Evolutionary conservation across 2,113 vertebrate species (phyloP).

Genomic region (Hippotragus niger): DNA sequence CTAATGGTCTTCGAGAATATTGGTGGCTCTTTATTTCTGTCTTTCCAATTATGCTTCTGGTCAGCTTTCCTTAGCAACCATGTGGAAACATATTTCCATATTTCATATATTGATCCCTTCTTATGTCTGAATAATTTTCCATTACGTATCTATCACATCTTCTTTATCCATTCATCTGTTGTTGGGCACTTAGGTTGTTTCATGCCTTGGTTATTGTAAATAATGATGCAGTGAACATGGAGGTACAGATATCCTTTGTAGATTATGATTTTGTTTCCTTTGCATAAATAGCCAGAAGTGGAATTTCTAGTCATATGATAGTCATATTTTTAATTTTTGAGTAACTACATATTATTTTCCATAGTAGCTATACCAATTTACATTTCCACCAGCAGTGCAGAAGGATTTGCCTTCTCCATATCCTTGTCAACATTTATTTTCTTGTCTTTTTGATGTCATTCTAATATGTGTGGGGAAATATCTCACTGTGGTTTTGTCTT

Average conservation of each 20-base stretch:
- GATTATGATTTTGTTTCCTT: neutral
- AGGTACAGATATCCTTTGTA: neutral
- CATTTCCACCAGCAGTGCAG: neutral
- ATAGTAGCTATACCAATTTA: neutral
- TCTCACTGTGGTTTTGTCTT: neutral
- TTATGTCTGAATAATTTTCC: neutral
- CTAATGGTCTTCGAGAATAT: neutral
- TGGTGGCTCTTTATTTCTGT: neutral
- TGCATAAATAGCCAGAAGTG: neutral
- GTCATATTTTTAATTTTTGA: neutral
- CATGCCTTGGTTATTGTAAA: neutral
- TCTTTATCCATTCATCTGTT: neutral
- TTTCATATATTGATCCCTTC: neutral
- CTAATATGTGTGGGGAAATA: neutral
- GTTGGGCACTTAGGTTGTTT: neutral
- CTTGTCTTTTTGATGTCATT: neutral
- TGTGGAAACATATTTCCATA: neutral
- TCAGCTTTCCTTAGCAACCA: neutral
- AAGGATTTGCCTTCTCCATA: neutral
- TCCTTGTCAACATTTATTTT: neutral
- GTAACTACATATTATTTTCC: neutral
- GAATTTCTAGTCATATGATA: neutral
- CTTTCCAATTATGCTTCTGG: neutral
- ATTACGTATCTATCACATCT: neutral
- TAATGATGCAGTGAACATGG: neutral